Evolutionary conservation across 2,113 vertebrate genomes (phyloP).

Genomic region (Pollimyrus isidori): DNA sequence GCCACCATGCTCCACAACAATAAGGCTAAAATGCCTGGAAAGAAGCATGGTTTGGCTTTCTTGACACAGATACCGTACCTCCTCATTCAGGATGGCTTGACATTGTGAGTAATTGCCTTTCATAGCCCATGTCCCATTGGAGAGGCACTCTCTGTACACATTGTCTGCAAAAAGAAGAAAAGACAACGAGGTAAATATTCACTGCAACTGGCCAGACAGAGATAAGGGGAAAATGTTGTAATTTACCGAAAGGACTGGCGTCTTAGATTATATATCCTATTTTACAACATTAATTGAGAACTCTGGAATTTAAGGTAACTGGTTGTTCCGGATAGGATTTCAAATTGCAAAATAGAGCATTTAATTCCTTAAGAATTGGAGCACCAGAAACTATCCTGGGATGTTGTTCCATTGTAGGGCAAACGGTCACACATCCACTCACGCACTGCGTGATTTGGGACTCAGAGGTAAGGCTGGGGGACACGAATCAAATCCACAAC

Average conservation of each 20-base stretch:
- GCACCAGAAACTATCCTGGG: not conserved
- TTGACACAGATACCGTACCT: constrained; percentile 52
- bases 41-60: not conserved
- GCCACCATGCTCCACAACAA: not conserved
- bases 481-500: not conserved
- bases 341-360: not conserved
- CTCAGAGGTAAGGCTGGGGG: not conserved
- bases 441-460: not conserved
- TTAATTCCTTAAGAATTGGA: not conserved
- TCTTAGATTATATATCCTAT: not conserved
- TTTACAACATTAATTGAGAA: not conserved
- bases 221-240: not conserved
- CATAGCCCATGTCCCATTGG: constrained; percentile 74
- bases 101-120: constrained; percentile 79
- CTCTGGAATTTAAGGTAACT: not conserved
- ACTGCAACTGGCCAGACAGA: not conserved
- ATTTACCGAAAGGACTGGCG: not conserved
- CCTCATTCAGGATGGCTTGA: constrained; percentile 76
- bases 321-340: not conserved
- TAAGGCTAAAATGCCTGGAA: not conserved
- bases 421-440: not conserved
- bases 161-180: constrained; percentile 60
- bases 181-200: not conserved
- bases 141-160: constrained; percentile 75
- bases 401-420: not conserved